Conservation (phyloP, 2,888 invertebrate genomes). For the Hesperia comma region DNA sequence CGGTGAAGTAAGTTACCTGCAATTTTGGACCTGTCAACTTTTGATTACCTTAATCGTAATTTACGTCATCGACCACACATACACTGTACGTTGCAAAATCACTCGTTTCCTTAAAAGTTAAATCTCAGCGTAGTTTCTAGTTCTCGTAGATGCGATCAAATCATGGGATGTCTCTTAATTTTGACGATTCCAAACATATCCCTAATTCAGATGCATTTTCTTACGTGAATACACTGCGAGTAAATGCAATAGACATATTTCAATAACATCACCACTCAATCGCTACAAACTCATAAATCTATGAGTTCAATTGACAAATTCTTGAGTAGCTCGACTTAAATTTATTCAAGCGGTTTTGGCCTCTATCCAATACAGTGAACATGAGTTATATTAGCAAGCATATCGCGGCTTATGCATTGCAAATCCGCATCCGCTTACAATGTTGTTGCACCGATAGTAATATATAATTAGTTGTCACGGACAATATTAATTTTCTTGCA, state of each 20-base stretch:
- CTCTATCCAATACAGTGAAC: slow-evolving; percentile 32
- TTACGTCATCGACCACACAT: slow-evolving; percentile 24
- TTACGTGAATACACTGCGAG: too few relatives aligned
- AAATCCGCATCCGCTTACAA: slow-evolving; percentile 45
- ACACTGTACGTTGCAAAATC: slow-evolving; percentile 23
- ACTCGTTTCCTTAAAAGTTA: neutral
- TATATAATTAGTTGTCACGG: slow-evolving; percentile 28
- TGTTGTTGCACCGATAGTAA: slow-evolving; percentile 33
- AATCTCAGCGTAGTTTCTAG: neutral
- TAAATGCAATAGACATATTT: neutral
- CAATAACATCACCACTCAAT: neutral
- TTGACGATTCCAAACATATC: too few relatives aligned
- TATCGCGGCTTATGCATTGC: slow-evolving; percentile 44
- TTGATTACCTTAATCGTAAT: slow-evolving; percentile 22
- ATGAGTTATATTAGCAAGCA: slow-evolving; percentile 46
- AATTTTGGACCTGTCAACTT: slow-evolving; percentile 24
- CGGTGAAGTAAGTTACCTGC: slow-evolving; percentile 1
- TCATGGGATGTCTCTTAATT: neutral
- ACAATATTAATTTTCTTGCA: slow-evolving; percentile 23
- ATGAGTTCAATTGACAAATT: slow-evolving; percentile 25
- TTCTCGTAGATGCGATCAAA: too few relatives aligned
- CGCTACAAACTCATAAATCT: neutral
- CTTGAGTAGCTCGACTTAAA: slow-evolving; percentile 21
- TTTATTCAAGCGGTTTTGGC: slow-evolving; percentile 36
- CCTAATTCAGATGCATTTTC: too few relatives aligned